phyloP scores from a whole-genome alignment of 2,888 invertebrate species.

The Leptopilina syphax region DNA sequence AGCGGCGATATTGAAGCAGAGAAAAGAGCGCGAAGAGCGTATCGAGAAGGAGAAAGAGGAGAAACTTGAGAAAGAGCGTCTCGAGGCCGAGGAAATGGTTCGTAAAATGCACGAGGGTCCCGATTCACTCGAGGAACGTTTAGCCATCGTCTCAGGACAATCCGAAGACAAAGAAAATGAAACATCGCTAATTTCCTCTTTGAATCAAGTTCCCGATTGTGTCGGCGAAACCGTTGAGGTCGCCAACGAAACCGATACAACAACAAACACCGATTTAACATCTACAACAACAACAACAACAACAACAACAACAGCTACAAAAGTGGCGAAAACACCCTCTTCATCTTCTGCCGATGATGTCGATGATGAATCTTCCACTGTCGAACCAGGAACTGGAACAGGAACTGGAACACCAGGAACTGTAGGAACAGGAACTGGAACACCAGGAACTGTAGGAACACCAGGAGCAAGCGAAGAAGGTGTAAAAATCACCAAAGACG shows the following conservation, averaged over 20 bases:
- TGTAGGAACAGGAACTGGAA: too few relatives aligned
- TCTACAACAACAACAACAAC: constrained; percentile 48
- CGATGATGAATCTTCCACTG: constrained; percentile 61
- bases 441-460: too few relatives aligned
- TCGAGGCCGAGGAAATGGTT: constrained; percentile 79
- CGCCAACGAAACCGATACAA: constrained; percentile 54
- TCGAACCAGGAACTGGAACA: too few relatives aligned
- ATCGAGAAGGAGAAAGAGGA: constrained; percentile 78
- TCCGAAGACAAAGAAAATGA: constrained; percentile 72
- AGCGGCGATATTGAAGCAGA: constrained; percentile 81
- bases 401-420: too few relatives aligned
- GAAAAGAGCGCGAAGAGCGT: constrained; percentile 82
- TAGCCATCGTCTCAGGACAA: constrained; percentile 69
- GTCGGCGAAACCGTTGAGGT: constrained; percentile 68
- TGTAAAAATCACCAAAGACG: constrained; percentile 72
- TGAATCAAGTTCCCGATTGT: constrained; percentile 54
- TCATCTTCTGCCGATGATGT: constrained; percentile 67
- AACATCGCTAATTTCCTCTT: constrained; percentile 37
- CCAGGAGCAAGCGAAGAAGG: constrained; percentile 65
- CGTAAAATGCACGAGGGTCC: constrained; percentile 78
- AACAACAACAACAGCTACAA: constrained; percentile 61
- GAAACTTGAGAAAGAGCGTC: constrained; percentile 78
- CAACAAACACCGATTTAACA: too few relatives aligned
- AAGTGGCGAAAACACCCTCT: constrained; percentile 61
- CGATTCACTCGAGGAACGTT: constrained; percentile 75